Evolutionary conservation across 92 coral and sea anemone species (phyloP), one percentile per base, ranked within the genome.

Genomic region (Chrysogorgia sp.): DNA sequence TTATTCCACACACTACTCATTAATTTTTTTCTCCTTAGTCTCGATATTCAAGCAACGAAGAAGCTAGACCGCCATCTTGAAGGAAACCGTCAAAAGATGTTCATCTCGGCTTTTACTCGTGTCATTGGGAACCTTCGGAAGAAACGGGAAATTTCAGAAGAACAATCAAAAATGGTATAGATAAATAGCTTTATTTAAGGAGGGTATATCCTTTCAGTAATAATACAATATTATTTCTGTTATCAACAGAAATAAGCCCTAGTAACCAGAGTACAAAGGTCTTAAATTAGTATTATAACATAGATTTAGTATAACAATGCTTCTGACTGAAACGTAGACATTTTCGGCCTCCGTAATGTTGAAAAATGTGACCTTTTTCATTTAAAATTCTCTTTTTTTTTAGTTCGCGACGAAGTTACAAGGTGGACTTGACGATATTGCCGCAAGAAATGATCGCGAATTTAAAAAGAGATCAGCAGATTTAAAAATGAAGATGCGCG

Each of bases 31-130:
- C 33, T 45, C 30, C 74, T 7, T 71, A 93, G 98, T 67, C 91
- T 93, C 47, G 93, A 93, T 68, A 83, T 93, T 2, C 93, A 93
- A 83, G 86, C 90, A 15, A 91, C 98, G 3, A 92, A 71, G 9
- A 79, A 86, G 22, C 34, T 93, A 62, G 98, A 93, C 58, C 85
- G 81, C 8, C 94, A 84, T 20, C 53, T 93, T 4, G 98, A 93
- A 63, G 66, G 58, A 28, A 86, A 82, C 53, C 83, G 94, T 28
- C 98, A 93, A 61, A 78, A 48, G 60, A 87, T 91, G 98, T 93
- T 89, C 68, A 58, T 92, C 13, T 68, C 88, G 34, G 94, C 84
- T 7, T 59, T 93, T 31, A 72, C 86, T 29, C 86, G 87, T 9
- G 76, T 91, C 50, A 94, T 86, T 68, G 87, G 53, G 34, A 93